A percentile compares a stretch with the other conserved stretches of the same genome.
Conservation (phyloP, 2,888 invertebrate genomes). For the Tachystola acroxantha region DNA sequence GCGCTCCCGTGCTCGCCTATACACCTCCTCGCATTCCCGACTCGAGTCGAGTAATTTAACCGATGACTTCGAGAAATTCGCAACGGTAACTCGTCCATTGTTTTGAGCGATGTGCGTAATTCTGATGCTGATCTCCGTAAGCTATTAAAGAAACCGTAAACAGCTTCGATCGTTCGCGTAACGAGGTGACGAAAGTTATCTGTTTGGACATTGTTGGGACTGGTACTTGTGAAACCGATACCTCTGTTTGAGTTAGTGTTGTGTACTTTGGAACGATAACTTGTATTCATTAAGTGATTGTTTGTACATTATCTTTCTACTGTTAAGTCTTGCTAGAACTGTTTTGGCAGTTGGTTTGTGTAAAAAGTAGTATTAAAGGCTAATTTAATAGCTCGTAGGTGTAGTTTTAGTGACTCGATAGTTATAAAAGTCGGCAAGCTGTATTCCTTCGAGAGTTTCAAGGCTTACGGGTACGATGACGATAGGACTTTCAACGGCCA, state of each 20-base stretch:
- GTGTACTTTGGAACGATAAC: conserved; percentile 21
- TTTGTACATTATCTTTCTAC: conserved; percentile 1
- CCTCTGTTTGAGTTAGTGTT: conserved; percentile 13
- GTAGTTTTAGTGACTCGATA: conserved; percentile 24
- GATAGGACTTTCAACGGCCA: conserved; percentile 60
- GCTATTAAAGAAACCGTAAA: conserved; percentile 49
- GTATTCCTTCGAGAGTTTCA: conserved; percentile 76
- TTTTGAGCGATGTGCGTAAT: conserved; percentile 55
- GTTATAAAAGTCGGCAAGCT: conserved; percentile 62
- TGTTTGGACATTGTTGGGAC: conserved; percentile 18
- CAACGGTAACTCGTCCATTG: conserved; percentile 36
- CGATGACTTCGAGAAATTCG: conserved; percentile 14
- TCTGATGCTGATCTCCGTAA: conserved; percentile 39
- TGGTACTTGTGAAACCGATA: conserved; percentile 20
- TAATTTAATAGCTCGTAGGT: conserved; percentile 1
- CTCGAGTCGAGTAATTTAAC: conserved; percentile 21
- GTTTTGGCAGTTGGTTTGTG: conserved; percentile 1
- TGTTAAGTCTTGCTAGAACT: background rate
- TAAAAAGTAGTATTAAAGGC: conserved; percentile 3
- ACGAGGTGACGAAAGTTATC: conserved; percentile 31
- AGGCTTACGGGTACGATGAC: conserved; percentile 72
- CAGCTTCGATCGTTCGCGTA: conserved; percentile 28
- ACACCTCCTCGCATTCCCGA: conserved; percentile 15
- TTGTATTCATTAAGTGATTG: conserved; percentile 17
- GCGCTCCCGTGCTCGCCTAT: conserved; percentile 45